A percentile compares a stretch with the other conserved stretches of the same genome.
These are phyloP conservation scores for Zaprionus davidi DNA, from an alignment of 1,140 invertebrate species.

Conservation along the genomic window DNA sequence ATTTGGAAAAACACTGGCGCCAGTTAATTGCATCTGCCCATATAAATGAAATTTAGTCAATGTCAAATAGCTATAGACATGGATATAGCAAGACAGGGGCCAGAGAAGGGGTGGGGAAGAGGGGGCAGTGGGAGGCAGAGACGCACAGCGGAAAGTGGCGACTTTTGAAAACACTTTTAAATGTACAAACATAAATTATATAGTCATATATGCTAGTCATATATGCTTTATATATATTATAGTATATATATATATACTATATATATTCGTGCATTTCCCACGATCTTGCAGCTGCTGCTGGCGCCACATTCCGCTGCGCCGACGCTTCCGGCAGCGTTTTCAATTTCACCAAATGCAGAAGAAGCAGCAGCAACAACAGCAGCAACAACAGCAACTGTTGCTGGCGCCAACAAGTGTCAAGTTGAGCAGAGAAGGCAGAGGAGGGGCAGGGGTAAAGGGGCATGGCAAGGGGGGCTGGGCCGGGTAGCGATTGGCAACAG, in stretches of 20 bases:
- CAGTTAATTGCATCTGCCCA: conserved; percentile 55
- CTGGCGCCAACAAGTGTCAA: conserved; percentile 76
- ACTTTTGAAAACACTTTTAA: not conserved
- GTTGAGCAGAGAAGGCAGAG: conserved; percentile 29
- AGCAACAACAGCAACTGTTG: conserved; percentile 25
- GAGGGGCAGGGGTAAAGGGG: not conserved
- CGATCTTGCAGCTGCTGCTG: conserved; percentile 12
- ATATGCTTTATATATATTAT: not conserved
- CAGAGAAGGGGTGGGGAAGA: not conserved
- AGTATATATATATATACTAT: not conserved
- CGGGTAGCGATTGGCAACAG: not conserved
- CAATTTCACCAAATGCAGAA: conserved; percentile 35
- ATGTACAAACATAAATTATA: not conserved
- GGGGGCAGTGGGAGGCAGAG: not conserved
- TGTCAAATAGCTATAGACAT: conserved; percentile 34
- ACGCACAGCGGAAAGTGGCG: not conserved
- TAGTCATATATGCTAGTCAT: not conserved
- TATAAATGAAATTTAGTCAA: conserved; percentile 47
- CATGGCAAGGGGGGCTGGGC: not conserved
- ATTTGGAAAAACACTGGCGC: conserved; percentile 35
- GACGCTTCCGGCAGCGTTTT: conserved; percentile 31
- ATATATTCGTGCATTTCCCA: not conserved
- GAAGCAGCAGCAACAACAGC: not conserved
- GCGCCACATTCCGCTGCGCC: conserved; percentile 25
- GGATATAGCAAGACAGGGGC: not conserved